Base-by-base conservation (phyloP, 2,888 invertebrate species). In the Napeogenes inachia region DNA sequence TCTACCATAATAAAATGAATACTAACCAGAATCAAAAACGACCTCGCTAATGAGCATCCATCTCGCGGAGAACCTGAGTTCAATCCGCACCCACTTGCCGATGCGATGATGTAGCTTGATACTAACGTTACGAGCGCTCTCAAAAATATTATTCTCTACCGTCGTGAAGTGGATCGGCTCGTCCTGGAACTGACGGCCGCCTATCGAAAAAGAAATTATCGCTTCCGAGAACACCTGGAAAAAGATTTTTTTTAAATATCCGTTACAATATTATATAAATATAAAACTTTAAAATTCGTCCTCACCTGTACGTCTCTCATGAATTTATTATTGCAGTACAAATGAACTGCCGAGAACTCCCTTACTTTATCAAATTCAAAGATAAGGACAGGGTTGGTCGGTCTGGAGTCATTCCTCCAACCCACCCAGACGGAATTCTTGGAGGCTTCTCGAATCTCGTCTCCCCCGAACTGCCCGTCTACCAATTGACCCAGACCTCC, bases 1-100 rank as follows among this genome's bases (percentile, higher is more conserved):
- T 21, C 21, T 21, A 21, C 21, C 21, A 21, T 21, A 21, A 21
- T 21, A 21, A 21, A 21, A 21, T 47, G 45, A 33, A 8, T 21
- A 85, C 91, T 89, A 68, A 94, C 94, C 94, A 33, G 97, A 97
- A 73, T 95, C 94, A 82, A 98, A 98, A 62, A 95, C 93, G 68
- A 98, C 92, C 87, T 98, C 98, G 84, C 97, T 97, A 76, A 98
- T 93, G 87, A 98, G 94, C 72, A 98, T 94, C 97, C 98, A 98
- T 61, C 94, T 92, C 13, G 95, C 93, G 3, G 96, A 94, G 81
- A 97, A 97, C 70, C 92, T 92, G 59, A 97, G 91, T 73, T 94
- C 93, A 71, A 95, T 87, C 77, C 95, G 95, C 64, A 97, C 94
- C 90, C 94, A 96, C 75, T 93, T 92, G 35, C 96, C 98, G 58